phyloP scores from a whole-genome alignment of 2,113 vertebrate genomes.

The Hiodon alosoides region DNA sequence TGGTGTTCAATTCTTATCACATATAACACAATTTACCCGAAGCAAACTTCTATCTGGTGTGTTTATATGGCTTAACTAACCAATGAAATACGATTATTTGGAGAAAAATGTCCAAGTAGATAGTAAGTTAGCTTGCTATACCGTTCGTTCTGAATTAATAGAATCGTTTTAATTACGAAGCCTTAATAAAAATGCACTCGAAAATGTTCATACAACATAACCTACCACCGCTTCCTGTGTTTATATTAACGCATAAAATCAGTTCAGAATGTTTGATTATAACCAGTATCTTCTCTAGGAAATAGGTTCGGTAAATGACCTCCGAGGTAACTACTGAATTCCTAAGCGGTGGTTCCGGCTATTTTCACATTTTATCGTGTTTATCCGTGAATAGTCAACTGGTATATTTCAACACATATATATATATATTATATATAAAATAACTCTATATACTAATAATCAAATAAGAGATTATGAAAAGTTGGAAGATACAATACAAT shows the following conservation, averaged over 20 bases:
- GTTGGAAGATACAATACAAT: not conserved
- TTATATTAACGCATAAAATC: conserved; percentile 9
- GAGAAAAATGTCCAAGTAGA: too few relatives aligned
- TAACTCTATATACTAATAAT: not conserved
- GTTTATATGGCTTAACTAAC: too few relatives aligned
- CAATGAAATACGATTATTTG: too few relatives aligned
- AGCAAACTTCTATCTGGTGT: too few relatives aligned
- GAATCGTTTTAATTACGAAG: too few relatives aligned
- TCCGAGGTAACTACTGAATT: not conserved
- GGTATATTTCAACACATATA: not conserved
- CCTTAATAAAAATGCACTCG: too few relatives aligned
- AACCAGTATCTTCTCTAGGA: not conserved
- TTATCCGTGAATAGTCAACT: not conserved
- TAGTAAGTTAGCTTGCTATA: too few relatives aligned
- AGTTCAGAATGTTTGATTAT: not conserved
- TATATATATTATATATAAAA: not conserved
- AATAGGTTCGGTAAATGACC: conserved; percentile 3
- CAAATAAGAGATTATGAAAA: not conserved
- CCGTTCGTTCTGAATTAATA: too few relatives aligned
- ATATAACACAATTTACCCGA: too few relatives aligned
- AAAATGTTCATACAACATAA: not conserved
- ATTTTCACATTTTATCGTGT: not conserved
- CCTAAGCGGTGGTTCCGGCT: not conserved
- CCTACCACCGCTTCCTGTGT: conserved; percentile 13
- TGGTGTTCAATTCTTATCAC: too few relatives aligned